Evolutionary conservation across 2,888 invertebrate species (phyloP).

Genomic region (Zelleria hepariella): DNA sequence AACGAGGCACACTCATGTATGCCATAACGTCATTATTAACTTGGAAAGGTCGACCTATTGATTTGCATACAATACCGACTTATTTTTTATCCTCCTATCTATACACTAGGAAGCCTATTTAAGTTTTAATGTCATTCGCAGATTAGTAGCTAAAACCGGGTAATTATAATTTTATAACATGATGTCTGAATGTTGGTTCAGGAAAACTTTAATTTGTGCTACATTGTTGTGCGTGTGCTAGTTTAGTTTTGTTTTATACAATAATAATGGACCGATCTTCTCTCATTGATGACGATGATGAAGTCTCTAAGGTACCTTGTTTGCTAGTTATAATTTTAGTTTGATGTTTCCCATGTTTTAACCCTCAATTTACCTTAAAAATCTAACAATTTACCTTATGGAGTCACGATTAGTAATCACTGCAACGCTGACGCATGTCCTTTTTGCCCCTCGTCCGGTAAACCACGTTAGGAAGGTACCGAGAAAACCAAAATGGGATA

Average conservation of each 20-base stretch:
- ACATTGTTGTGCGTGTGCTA: no score
- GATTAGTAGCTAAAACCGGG: not conserved
- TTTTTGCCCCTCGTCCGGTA: no score
- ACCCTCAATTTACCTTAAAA: no score
- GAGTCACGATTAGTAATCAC: no score
- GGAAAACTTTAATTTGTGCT: not conserved
- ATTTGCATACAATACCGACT: conserved; percentile 60
- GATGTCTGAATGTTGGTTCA: not conserved
- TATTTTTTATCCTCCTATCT: not conserved
- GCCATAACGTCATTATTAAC: not conserved
- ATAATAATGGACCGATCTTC: conserved; percentile 37
- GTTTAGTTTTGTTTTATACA: no score
- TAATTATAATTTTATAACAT: not conserved
- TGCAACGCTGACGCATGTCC: no score
- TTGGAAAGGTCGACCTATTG: conserved; percentile 41
- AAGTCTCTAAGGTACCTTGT: conserved; percentile 28
- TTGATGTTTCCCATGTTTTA: no score
- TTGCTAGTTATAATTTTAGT: not conserved
- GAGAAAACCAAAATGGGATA: no score
- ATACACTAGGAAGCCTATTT: not conserved
- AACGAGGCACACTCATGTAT: no score
- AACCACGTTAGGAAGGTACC: no score
- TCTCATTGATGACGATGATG: conserved; percentile 45
- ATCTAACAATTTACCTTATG: no score
- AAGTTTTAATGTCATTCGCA: not conserved